phyloP scores from a whole-genome alignment of 2,888 invertebrate species.

The Caenorhabditis sp. region DNA sequence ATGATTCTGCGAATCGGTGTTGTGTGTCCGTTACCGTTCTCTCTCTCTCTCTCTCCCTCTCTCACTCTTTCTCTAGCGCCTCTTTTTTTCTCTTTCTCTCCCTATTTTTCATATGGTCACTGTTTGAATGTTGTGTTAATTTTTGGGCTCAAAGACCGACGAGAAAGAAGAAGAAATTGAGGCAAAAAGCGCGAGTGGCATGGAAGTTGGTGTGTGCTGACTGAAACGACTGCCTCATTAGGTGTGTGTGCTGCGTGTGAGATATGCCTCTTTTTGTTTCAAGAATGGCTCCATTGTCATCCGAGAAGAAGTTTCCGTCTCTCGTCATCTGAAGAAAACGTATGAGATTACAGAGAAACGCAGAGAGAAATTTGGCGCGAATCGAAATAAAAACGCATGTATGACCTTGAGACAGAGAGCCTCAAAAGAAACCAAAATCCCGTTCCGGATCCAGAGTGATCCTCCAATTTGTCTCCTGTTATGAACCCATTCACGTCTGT shows the following conservation, averaged over 20 bases:
- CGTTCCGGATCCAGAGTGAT: no score
- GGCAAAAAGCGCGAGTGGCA: conserved; percentile 4
- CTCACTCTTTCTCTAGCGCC: conserved; percentile 24
- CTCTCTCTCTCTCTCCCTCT: conserved; percentile 36
- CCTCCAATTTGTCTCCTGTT: conserved; percentile 25
- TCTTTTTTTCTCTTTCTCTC: conserved; percentile 36
- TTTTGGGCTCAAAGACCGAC: conserved; percentile 12
- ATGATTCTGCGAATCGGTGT: conserved; percentile 49
- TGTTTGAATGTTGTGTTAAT: conserved; percentile 47
- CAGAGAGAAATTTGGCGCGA: not conserved
- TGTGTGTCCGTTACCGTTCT: conserved; percentile 48
- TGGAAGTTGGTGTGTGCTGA: conserved; percentile 29
- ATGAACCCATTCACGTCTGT: not conserved
- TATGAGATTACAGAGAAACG: not conserved
- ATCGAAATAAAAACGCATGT: conserved; percentile 51
- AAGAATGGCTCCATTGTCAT: conserved; percentile 18
- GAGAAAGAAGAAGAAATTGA: conserved; percentile 7
- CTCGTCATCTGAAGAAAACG: not conserved
- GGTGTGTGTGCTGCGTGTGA: conserved; percentile 28
- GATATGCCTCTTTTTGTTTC: conserved; percentile 9
- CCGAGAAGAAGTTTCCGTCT: not conserved
- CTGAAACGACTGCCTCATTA: conserved; percentile 17
- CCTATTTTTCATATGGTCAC: conserved; percentile 31
- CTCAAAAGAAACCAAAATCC: no score
- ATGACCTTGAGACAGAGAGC: conserved; percentile 31